These are phyloP conservation scores for Sebastes oblongus DNA, from an alignment of 2,797 vertebrate species.

Conservation along the genomic window DNA sequence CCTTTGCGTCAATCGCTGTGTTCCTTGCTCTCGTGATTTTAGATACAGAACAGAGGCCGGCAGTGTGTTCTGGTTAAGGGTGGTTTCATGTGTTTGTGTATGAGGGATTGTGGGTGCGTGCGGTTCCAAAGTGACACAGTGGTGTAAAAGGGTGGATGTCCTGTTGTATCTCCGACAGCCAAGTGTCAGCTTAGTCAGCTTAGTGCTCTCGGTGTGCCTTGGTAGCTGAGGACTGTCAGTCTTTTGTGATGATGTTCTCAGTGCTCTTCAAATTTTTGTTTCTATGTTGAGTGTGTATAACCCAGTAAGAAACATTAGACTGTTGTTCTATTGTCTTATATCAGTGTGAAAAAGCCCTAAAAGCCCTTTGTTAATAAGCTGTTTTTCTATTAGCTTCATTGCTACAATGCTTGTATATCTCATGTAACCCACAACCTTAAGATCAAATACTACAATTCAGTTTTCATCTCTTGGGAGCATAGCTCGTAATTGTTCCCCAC, in stretches of 20 bases:
- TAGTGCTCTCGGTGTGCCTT: conserved; percentile 2
- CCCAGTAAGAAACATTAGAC: not conserved
- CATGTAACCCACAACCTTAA: not conserved
- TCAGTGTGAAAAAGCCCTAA: not conserved
- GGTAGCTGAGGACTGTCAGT: conserved; percentile 2
- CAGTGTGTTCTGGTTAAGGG: conserved; percentile 34
- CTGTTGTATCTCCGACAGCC: conserved; percentile 64
- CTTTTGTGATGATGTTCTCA: conserved; percentile 7
- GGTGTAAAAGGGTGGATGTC: conserved; percentile 71
- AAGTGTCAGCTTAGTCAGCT: conserved; percentile 67
- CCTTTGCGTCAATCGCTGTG: conserved; percentile 23
- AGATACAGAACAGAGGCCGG: conserved; percentile 31
- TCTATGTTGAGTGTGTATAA: not conserved
- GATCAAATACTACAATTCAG: not conserved
- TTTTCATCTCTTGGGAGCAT: conserved; percentile 20
- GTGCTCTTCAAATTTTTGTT: not conserved
- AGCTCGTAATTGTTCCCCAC: conserved; percentile 31
- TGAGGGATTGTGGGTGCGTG: conserved; percentile 27
- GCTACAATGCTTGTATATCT: not conserved
- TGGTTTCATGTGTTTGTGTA: conserved; percentile 12
- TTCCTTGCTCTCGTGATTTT: not conserved
- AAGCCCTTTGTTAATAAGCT: not conserved
- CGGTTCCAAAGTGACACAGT: conserved; percentile 53
- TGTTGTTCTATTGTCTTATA: not conserved
- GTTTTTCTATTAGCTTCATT: not conserved